These are phyloP conservation scores for Aeoliscus strigatus DNA, from an alignment of 2,797 vertebrate species.

Conservation along the genomic window DNA sequence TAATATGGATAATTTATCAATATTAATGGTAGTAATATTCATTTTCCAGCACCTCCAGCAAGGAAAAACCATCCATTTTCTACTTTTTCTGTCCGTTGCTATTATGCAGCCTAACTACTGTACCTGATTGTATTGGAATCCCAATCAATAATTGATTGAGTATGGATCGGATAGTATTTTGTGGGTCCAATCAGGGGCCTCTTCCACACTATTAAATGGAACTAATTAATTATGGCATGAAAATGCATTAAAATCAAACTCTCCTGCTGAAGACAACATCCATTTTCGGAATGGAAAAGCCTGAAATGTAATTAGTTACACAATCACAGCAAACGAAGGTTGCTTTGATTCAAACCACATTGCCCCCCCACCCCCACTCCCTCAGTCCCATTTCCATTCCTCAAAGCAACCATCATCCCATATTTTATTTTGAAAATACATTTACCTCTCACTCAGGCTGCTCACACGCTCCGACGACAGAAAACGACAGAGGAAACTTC, in stretches of 20 bases:
- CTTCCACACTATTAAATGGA: constrained; percentile 67
- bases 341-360: constrained; percentile 67
- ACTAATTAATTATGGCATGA: constrained; percentile 74
- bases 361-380: constrained; percentile 17
- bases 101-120: no score
- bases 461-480: constrained; percentile 32
- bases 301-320: constrained; percentile 75
- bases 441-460: constrained; percentile 31
- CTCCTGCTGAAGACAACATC: constrained; percentile 55
- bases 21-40: no score
- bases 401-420: constrained; percentile 44
- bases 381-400: constrained; percentile 44
- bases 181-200: constrained; percentile 60
- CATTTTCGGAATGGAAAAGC: constrained; percentile 67
- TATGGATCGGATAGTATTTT: constrained; percentile 56
- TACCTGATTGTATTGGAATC: constrained; percentile 23
- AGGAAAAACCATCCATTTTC: no score
- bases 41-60: no score
- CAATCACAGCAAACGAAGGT: constrained; percentile 62
- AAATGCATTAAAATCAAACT: constrained; percentile 66
- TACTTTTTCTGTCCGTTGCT: no score
- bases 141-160: constrained; percentile 50
- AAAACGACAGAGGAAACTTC: constrained; percentile 45
- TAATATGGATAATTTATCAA: no score
- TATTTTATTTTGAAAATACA: constrained; percentile 56